Conservation (phyloP, 1,140 invertebrate genomes). For the Drosophila littoralis region DNA sequence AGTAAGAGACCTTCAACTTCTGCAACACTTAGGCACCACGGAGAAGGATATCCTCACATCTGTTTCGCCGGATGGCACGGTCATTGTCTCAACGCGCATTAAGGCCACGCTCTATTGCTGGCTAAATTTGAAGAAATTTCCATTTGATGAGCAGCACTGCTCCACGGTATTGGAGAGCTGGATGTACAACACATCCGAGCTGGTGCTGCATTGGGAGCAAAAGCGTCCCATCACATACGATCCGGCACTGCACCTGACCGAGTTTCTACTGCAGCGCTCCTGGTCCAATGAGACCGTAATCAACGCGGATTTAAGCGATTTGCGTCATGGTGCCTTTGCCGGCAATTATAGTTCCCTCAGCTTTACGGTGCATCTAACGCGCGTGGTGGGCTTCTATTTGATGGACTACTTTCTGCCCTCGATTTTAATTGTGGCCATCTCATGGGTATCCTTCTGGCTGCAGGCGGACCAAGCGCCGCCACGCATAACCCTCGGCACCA, state of each 20-base stretch:
- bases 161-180: slow-evolving; percentile 92
- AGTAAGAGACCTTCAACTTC: no score
- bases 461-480: slow-evolving; percentile 94
- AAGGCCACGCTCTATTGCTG: slow-evolving; percentile 92
- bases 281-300: slow-evolving; percentile 90
- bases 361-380: slow-evolving; percentile 90
- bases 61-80: slow-evolving; percentile 90
- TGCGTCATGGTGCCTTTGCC: slow-evolving; percentile 90
- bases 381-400: slow-evolving; percentile 94
- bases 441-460: slow-evolving; percentile 96
- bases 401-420: slow-evolving; percentile 96
- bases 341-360: slow-evolving; percentile 92
- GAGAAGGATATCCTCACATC: slow-evolving; percentile 92
- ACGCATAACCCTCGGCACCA: slow-evolving; percentile 91
- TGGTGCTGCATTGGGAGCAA: slow-evolving; percentile 90
- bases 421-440: slow-evolving; percentile 93
- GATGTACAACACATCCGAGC: slow-evolving; percentile 91
- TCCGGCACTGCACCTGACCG: slow-evolving; percentile 91
- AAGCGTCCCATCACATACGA: slow-evolving; percentile 90
- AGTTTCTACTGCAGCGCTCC: slow-evolving; percentile 89
- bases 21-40: slow-evolving; percentile 86
- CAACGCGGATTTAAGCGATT: slow-evolving; percentile 88
- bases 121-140: slow-evolving; percentile 93
- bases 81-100: slow-evolving; percentile 90
- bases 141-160: slow-evolving; percentile 92